Evolutionary conservation across 2,113 vertebrate genomes (phyloP).

Genomic region (Hydropotes inermis): DNA sequence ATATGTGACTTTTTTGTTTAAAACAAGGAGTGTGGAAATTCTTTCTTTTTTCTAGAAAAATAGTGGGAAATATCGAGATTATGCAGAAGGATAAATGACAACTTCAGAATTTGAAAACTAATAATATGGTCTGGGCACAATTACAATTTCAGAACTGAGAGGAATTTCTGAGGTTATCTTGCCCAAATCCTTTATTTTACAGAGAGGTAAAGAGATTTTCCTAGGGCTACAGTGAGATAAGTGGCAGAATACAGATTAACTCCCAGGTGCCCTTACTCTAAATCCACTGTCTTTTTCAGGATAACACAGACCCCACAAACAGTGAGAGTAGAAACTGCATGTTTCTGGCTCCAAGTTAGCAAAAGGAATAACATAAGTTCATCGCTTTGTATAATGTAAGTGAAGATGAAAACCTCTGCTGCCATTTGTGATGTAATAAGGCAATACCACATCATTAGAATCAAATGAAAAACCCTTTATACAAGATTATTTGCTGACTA

Average conservation of each 20-base stretch:
- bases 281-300: neutral
- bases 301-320: neutral
- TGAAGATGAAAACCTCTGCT: neutral
- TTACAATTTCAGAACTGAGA: neutral
- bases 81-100: neutral
- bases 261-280: neutral
- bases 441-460: neutral
- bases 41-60: neutral
- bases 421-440: slow-evolving; percentile 6
- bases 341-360: neutral
- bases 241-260: slow-evolving; percentile 1
- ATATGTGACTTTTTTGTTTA: neutral
- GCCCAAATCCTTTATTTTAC: neutral
- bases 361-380: neutral
- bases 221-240: neutral
- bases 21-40: neutral
- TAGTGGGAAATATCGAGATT: neutral
- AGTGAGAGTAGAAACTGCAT: neutral
- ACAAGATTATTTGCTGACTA: neutral
- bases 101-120: slow-evolving; percentile 21
- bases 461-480: neutral
- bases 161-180: slow-evolving; percentile 10
- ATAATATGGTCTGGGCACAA: neutral
- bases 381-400: neutral
- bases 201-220: neutral